Evolutionary conservation across 2,797 vertebrate genomes (phyloP).

Genomic region (Chrosomus eos): DNA sequence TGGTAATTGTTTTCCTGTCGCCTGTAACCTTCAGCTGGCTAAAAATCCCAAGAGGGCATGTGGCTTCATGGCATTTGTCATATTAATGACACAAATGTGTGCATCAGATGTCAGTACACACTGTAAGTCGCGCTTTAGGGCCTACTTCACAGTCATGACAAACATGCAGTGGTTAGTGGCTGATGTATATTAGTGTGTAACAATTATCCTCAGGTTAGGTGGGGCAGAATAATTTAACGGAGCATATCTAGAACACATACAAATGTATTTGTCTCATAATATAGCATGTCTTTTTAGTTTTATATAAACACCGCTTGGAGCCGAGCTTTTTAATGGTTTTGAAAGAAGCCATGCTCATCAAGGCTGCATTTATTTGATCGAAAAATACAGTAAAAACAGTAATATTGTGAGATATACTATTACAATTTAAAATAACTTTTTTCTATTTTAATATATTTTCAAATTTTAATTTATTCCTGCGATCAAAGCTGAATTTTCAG

Average conservation of each 20-base stretch:
- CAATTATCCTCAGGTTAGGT: conserved; percentile 39
- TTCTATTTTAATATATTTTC: neutral
- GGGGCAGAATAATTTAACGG: neutral
- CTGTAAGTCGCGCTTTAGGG: conserved; percentile 36
- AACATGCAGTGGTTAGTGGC: conserved; percentile 15
- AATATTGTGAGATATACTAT: neutral
- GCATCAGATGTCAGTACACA: conserved; percentile 45
- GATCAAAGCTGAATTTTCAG: neutral
- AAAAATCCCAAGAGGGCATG: conserved; percentile 43
- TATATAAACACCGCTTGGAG: neutral
- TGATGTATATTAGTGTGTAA: conserved; percentile 18
- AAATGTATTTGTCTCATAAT: neutral
- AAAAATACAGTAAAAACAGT: neutral
- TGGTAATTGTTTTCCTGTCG: conserved; percentile 72
- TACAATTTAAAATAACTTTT: neutral
- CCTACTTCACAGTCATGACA: conserved; percentile 13
- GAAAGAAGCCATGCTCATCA: neutral
- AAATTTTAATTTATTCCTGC: neutral
- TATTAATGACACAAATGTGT: conserved; percentile 42
- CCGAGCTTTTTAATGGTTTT: neutral
- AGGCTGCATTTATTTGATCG: neutral
- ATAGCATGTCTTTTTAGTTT: neutral
- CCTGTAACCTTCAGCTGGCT: conserved; percentile 64
- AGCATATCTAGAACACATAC: conserved; percentile 17
- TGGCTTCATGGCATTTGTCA: conserved; percentile 50